Percentiles rank a stretch among this genome's conserved stretches.
Evolutionary conservation across 2,797 vertebrate genomes (phyloP).

Genomic region (Nasua narica): DNA sequence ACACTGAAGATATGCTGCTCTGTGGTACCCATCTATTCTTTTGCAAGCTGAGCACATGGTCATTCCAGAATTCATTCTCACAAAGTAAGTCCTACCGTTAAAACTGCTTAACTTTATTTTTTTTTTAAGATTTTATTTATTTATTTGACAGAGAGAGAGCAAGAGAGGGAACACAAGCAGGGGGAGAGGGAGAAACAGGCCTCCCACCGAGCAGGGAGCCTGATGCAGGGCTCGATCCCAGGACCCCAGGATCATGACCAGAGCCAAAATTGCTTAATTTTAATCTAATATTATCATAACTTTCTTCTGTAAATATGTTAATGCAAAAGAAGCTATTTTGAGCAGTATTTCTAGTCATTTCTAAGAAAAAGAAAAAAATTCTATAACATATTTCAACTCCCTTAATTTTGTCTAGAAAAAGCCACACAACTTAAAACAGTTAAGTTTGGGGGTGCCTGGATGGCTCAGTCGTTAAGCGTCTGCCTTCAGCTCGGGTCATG

Average conservation of each 20-base stretch:
- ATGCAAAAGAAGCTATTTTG: neutral
- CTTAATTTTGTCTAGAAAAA: neutral
- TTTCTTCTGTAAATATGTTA: slow-evolving; percentile 14
- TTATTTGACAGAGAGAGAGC: no score
- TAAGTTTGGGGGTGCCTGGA: neutral
- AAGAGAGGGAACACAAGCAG: no score
- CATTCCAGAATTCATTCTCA: neutral
- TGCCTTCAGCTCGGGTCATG: no score
- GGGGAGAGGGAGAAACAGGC: no score
- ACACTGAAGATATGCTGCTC: neutral
- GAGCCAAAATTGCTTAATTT: neutral
- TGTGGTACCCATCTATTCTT: neutral
- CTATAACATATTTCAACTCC: neutral
- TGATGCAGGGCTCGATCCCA: no score
- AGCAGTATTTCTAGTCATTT: neutral
- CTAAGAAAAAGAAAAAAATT: neutral
- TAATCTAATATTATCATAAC: neutral
- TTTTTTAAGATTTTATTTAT: no score
- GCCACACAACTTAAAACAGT: neutral
- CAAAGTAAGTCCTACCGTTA: neutral
- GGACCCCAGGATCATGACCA: no score
- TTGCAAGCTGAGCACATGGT: neutral
- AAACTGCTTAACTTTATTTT: neutral
- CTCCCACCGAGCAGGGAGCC: no score
- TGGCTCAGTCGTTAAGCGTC: no score